phyloP scores from a whole-genome alignment of 2,113 vertebrate species.

The Chloroceryle aenea region DNA sequence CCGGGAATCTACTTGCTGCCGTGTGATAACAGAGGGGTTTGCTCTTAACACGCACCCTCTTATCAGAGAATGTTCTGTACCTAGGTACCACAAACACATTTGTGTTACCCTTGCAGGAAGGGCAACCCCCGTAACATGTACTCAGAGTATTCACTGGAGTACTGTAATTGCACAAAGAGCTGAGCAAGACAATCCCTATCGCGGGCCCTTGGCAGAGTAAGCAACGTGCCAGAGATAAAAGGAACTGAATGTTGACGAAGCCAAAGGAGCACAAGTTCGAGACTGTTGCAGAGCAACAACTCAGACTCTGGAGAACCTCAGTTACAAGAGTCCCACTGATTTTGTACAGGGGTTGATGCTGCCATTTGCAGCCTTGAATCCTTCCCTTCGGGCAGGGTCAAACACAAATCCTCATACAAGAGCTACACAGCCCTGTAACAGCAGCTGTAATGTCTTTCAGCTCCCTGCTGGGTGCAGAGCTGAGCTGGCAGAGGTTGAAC shows the following conservation, averaged over 20 bases:
- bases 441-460: not conserved
- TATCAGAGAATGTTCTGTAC: slow-evolving; percentile 42
- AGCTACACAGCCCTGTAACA: not conserved
- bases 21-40: not conserved
- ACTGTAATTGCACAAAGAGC: not conserved
- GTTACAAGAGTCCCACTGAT: not conserved
- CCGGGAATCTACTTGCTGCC: not conserved
- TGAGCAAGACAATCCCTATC: not conserved
- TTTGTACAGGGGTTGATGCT: not conserved
- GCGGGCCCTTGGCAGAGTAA: not conserved
- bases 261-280: not conserved
- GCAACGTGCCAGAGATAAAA: not conserved
- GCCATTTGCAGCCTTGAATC: not conserved
- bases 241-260: not conserved
- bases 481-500: not conserved
- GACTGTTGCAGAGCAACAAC: not conserved
- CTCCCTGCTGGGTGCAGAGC: not conserved
- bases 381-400: not conserved
- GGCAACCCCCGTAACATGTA: not conserved
- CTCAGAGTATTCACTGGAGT: not conserved
- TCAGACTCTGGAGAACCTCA: not conserved
- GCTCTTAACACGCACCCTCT: not conserved
- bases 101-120: not conserved
- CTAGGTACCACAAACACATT: not conserved
- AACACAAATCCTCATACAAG: not conserved